Evolutionary conservation across 2,888 invertebrate species (phyloP).

Genomic region (Sialis fuliginosa): DNA sequence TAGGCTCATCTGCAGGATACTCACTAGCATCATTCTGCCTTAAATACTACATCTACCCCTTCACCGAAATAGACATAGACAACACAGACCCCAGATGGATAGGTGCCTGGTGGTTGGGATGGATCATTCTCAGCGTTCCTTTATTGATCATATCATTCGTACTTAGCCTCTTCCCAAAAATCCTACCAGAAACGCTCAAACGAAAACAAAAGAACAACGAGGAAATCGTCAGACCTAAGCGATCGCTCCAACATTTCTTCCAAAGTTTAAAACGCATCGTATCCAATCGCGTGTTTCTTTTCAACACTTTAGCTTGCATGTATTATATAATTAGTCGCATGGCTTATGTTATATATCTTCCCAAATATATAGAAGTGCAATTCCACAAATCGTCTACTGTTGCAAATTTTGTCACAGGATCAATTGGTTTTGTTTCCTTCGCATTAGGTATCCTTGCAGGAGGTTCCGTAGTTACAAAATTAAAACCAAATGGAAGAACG

Average conservation of each 20-base stretch:
- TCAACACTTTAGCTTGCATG: slow-evolving; percentile 53
- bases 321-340: slow-evolving; percentile 54
- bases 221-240: slow-evolving; percentile 3
- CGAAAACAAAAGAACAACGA: slow-evolving; percentile 23
- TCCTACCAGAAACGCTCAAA: slow-evolving; percentile 44
- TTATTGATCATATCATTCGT: slow-evolving; percentile 40
- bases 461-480: slow-evolving; percentile 45
- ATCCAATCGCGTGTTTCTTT: slow-evolving; percentile 48
- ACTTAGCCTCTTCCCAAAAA: slow-evolving; percentile 49
- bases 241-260: slow-evolving; percentile 39
- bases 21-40: slow-evolving; percentile 44
- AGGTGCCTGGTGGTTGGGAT: slow-evolving; percentile 69
- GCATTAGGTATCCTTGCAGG: slow-evolving; percentile 47
- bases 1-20: slow-evolving; percentile 52
- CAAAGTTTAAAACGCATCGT: slow-evolving; percentile 41
- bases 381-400: slow-evolving; percentile 58
- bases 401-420: slow-evolving; percentile 57
- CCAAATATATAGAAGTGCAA: slow-evolving; percentile 70
- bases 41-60: slow-evolving; percentile 45
- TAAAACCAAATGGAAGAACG: slow-evolving; percentile 43
- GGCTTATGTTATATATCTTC: slow-evolving; percentile 65
- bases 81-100: slow-evolving; percentile 58
- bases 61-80: slow-evolving; percentile 41
- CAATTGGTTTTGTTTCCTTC: slow-evolving; percentile 48
- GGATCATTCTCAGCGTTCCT: slow-evolving; percentile 41